Conservation (phyloP, 2,888 invertebrate genomes). For the Mesopsocus fuscifrons region DNA sequence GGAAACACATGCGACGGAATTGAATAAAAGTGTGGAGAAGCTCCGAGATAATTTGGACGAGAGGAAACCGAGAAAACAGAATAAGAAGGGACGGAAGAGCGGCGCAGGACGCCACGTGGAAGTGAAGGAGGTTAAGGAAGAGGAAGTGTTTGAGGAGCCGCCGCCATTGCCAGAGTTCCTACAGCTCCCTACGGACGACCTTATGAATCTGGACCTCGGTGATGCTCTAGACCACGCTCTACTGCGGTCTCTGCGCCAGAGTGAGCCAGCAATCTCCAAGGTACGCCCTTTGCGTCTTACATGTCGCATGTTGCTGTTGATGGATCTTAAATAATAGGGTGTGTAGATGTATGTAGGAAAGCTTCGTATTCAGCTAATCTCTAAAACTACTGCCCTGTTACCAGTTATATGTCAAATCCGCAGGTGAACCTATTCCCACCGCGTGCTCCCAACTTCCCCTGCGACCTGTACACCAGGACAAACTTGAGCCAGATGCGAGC, state of each 20-base stretch:
- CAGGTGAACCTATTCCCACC: neutral
- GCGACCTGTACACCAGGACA: conserved; percentile 2
- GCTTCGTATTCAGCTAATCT: no score
- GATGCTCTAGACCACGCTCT: neutral
- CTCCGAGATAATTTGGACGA: neutral
- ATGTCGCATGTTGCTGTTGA: neutral
- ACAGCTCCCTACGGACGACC: neutral
- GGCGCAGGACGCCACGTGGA: neutral
- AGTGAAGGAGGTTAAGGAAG: neutral
- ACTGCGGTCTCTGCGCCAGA: neutral
- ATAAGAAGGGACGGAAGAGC: neutral
- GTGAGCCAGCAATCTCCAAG: neutral
- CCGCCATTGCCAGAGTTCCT: neutral
- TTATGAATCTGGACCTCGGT: neutral
- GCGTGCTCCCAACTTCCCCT: neutral
- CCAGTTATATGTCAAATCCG: no score
- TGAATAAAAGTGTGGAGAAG: conserved; percentile 4
- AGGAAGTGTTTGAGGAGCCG: neutral
- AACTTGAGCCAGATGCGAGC: conserved; percentile 2
- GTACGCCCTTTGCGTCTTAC: neutral
- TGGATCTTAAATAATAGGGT: neutral
- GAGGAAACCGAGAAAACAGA: neutral
- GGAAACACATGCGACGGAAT: neutral
- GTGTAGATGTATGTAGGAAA: no score
- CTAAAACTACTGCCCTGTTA: no score